Percentiles rank a stretch among this genome's conserved stretches.
phyloP scores from a whole-genome alignment of 92 coral and sea anemone species.

The Zoanthus gigantus region DNA sequence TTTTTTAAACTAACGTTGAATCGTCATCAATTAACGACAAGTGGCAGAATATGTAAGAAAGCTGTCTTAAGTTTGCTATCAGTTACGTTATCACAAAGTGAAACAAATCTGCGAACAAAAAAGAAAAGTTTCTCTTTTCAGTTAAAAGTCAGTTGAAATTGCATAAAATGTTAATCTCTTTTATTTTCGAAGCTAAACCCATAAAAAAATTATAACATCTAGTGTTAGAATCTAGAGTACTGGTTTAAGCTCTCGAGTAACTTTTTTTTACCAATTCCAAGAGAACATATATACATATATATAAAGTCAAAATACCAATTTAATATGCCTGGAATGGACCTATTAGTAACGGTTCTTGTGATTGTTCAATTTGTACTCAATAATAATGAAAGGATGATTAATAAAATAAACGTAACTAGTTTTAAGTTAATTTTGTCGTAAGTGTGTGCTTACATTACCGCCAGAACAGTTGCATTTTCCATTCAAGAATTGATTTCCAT shows the following conservation, averaged over 20 bases:
- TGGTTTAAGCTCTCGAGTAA: not conserved
- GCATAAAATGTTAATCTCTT: no score
- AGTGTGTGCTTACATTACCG: conserved; percentile 11
- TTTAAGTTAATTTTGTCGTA: not conserved
- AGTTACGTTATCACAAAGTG: not conserved
- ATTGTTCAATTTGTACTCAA: conserved; percentile 5
- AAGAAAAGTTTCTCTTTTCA: no score
- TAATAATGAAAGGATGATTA: conserved; percentile 1
- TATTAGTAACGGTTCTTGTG: not conserved
- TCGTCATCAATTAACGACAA: not conserved
- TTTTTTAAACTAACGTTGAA: not conserved
- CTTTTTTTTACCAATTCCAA: not conserved
- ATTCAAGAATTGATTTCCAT: conserved; percentile 24
- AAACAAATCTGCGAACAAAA: no score
- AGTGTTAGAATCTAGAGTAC: no score
- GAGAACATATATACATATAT: not conserved
- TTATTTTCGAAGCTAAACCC: no score
- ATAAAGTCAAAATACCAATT: not conserved
- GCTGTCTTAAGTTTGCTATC: not conserved
- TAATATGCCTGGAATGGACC: not conserved
- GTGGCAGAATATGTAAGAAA: not conserved
- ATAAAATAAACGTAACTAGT: not conserved
- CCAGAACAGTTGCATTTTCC: conserved; percentile 22
- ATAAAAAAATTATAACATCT: no score
- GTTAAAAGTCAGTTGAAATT: no score